phyloP scores from a whole-genome alignment of 2,888 invertebrate genomes.

The Orchesellides sinensis region DNA sequence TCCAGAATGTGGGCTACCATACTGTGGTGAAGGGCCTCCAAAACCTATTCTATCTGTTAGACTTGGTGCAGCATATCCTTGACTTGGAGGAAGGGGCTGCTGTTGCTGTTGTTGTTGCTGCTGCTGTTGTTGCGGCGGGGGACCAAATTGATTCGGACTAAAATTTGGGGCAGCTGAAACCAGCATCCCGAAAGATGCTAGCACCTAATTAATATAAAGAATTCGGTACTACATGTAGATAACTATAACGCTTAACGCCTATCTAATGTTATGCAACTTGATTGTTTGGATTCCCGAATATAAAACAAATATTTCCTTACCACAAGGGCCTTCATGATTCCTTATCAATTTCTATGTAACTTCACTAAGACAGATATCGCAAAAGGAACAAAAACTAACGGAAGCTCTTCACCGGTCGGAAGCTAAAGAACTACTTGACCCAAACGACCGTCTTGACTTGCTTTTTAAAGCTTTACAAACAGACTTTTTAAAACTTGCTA shows the following conservation, averaged over 20 bases:
- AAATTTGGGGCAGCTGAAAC: constrained; percentile 72
- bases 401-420: constrained; percentile 37
- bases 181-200: constrained; percentile 75
- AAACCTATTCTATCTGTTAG: constrained; percentile 49
- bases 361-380: neutral
- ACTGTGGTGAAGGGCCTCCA: constrained; percentile 50
- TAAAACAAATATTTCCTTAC: constrained; percentile 54
- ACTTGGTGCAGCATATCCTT: constrained; percentile 42
- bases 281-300: too few relatives aligned
- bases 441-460: constrained; percentile 9
- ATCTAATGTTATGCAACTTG: too few relatives aligned
- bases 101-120: constrained; percentile 12
- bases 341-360: neutral
- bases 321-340: constrained; percentile 68
- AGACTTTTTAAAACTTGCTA: too few relatives aligned
- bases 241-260: too few relatives aligned
- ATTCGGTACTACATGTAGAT: too few relatives aligned
- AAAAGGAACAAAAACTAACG: constrained; percentile 11
- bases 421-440: constrained; percentile 58
- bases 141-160: constrained; percentile 57
- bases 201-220: constrained; percentile 67
- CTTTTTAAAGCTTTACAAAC: constrained; percentile 54
- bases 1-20: constrained; percentile 34
- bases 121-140: constrained; percentile 38
- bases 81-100: constrained; percentile 36